Conservation (phyloP, 2,888 invertebrate species). For the Pantelozetes paolii region DNA sequence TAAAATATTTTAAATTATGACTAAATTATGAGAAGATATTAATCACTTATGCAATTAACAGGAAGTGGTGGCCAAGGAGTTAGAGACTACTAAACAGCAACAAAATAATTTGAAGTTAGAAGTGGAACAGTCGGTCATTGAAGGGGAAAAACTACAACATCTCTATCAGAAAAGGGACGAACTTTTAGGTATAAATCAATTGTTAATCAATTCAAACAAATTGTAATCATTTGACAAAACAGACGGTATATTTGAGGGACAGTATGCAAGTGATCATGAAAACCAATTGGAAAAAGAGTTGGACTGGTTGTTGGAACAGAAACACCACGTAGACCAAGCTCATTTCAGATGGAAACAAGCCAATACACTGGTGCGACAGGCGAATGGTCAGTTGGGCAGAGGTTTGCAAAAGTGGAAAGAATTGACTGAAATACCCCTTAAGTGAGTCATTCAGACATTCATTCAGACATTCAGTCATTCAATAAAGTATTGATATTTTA, state of each 20-base stretch:
- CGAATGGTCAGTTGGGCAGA: slow-evolving; percentile 55
- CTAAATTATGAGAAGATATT: too few relatives aligned
- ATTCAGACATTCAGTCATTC: too few relatives aligned
- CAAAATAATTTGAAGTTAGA: slow-evolving; percentile 47
- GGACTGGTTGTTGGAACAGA: slow-evolving; percentile 55
- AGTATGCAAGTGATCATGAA: slow-evolving; percentile 57
- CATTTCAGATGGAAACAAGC: slow-evolving; percentile 57
- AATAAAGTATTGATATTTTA: slow-evolving; percentile 2
- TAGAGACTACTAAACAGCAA: slow-evolving; percentile 47
- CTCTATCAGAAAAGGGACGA: slow-evolving; percentile 55
- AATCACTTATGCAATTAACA: too few relatives aligned
- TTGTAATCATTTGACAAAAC: too few relatives aligned
- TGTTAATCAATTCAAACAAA: too few relatives aligned
- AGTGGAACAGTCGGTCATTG: slow-evolving; percentile 46
- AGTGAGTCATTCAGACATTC: slow-evolving; percentile 50
- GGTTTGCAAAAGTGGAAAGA: slow-evolving; percentile 56
- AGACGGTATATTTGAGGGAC: slow-evolving; percentile 56
- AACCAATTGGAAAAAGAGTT: slow-evolving; percentile 56
- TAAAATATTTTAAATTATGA: too few relatives aligned
- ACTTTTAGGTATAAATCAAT: slow-evolving; percentile 52
- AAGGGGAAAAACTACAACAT: slow-evolving; percentile 53
- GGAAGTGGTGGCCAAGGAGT: slow-evolving; percentile 49
- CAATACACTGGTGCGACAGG: slow-evolving; percentile 55
- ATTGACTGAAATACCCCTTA: slow-evolving; percentile 51
- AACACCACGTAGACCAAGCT: slow-evolving; percentile 56